Base-by-base conservation (phyloP, 2,888 invertebrate genomes). In the Fragum whitleyi region DNA sequence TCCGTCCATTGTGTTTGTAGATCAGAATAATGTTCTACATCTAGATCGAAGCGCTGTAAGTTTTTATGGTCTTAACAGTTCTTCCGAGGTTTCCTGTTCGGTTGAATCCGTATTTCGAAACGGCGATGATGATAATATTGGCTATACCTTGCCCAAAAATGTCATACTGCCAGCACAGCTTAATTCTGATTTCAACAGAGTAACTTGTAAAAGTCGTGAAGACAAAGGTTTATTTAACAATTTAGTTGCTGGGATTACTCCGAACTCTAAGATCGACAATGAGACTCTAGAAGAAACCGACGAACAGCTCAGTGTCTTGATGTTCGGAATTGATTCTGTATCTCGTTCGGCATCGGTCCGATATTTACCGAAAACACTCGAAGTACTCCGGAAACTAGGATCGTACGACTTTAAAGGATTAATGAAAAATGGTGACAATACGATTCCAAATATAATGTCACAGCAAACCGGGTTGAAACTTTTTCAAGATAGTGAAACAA, bases 301-400 rank as follows among this genome's bases (percentile, higher is more conserved):
- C 0, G 73, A 80, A 14, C 19, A 69, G 16, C 61, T 42, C 21
- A 81, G 68, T 57, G 16, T 81, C 6, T n/a, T 81, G 9, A 23
- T 81, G 59, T 81, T 81, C 28, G 81, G 81, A 0, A 69, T 81
- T 59, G 81, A 81, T 71, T 81, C 81, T 23, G 71, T 81, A 7
- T 81, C 81, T 5, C 29, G 81, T 21, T 69, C 76, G 19, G 57
- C 74, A 51, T 74, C 75, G 7, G 39, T 78, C 7, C 57, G 81
- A 36, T 71, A 75, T 32, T 72, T 81, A 7, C 81, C 75, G 2
- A 72, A 77, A 53, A 77, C 77, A 5, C 55, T 65, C n/a, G 69
- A 65, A 28, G 74, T 70, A 36, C 53, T 81, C 16, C 70, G 39
- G 14, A 42, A 29, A 3, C 47, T 81, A 1, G 71, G 74, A 2